phyloP scores from a whole-genome alignment of 2,113 vertebrate genomes.

The Notiomystis cincta region DNA sequence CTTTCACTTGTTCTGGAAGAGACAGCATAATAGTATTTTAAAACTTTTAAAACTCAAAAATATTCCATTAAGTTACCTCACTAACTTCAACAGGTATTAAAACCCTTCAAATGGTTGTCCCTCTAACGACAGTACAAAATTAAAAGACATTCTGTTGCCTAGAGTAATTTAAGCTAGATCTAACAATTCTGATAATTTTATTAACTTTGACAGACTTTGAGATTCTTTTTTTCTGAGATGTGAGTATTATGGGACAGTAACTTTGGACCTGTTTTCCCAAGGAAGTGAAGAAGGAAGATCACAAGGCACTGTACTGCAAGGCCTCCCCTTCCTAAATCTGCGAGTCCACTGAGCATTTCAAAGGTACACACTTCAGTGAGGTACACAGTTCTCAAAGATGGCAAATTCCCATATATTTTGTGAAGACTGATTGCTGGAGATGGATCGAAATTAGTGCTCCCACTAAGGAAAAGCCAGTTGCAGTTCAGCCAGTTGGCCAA shows the following conservation, averaged over 20 bases:
- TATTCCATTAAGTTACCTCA: not conserved
- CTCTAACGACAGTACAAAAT: not conserved
- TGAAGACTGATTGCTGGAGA: not conserved
- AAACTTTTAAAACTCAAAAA: not conserved
- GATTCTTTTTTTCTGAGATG: not conserved
- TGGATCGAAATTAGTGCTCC: not conserved
- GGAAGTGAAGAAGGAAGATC: not conserved
- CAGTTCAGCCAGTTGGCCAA: slow-evolving; percentile 35
- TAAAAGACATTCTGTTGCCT: not conserved
- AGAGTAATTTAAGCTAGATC: not conserved
- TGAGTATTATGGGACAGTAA: rapidly evolving
- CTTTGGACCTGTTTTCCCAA: not conserved
- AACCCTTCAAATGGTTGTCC: not conserved
- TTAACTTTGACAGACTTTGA: not conserved
- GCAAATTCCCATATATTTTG: not conserved
- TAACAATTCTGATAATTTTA: not conserved
- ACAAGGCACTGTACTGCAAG: not conserved
- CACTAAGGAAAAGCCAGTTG: slow-evolving; percentile 19
- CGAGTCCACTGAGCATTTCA: not conserved
- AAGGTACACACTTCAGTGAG: not conserved
- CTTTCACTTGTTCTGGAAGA: not conserved
- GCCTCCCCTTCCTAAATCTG: not conserved
- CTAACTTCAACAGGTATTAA: not conserved
- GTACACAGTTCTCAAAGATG: not conserved
- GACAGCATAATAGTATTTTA: not conserved